Evolutionary conservation across 2,888 invertebrate species (phyloP), one percentile per base, ranked within the genome.

Genomic region (Scotopteryx bipunctaria): DNA sequence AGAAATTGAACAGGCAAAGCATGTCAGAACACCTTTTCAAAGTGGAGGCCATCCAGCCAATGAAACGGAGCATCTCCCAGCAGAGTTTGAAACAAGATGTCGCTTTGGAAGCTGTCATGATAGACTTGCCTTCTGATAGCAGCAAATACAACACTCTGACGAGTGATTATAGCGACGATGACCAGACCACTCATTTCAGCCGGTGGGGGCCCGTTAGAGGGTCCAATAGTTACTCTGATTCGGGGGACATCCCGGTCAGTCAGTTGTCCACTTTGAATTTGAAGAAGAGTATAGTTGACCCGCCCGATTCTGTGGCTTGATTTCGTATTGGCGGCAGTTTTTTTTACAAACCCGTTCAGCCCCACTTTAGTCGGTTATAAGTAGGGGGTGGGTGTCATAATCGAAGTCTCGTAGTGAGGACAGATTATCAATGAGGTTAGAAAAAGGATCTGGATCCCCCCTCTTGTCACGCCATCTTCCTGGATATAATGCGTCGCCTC

Each of bases 121-220:
- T 89, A 0, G 89, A 90, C 16, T 9, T 88, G 14, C 87, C 89
- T 0, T 83, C 83, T 0, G 80, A 78, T 1, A 31, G 38, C 0
- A 73, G 71, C 0, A 69, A 73, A 2, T 84, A 83, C 9, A 74
- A 74, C 4, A 81, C 85, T 0, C 58, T 72, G 19, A 78, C 72
- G 1, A 84, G 84, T 15, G 69, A 59, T 0, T 76, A 55, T 8
- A 76, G 58, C 5, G 74, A 73, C 2, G 62, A 64, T 5, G 61
- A 64, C 25, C 55, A 0, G 69, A 75, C 17, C 21, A 72, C 13
- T 0, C 66, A 78, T 49, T 83, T 88, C 38, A 91, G 86, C 16
- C 61, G 86, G 0, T 91, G 92, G 92, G 87, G 92, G 1, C 73
- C 86, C 0, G 80, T 91, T 0, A 72, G 92, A 0, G 91, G 90